Evolutionary conservation across 2,113 vertebrate species (phyloP).

Genomic region (Pachycephala philippinensis): DNA sequence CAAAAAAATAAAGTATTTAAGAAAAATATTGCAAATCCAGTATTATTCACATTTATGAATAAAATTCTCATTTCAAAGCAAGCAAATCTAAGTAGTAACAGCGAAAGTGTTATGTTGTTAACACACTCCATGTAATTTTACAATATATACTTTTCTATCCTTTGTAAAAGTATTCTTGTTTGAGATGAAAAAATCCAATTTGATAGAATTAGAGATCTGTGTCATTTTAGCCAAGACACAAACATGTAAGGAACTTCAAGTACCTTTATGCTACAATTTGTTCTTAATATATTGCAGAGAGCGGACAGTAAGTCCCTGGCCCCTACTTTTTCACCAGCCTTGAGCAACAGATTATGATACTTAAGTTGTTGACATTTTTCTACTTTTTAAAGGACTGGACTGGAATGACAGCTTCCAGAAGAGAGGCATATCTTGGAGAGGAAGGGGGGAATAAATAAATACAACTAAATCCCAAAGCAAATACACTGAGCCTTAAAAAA

Average conservation of each 20-base stretch:
- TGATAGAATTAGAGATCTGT: background rate
- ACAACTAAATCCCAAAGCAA: background rate
- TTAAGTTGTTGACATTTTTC: background rate
- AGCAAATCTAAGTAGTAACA: background rate
- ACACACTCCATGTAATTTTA: background rate
- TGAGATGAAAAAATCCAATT: background rate
- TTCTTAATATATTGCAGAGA: background rate
- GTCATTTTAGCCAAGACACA: background rate
- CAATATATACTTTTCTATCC: background rate
- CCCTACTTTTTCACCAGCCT: background rate
- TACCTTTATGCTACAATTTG: background rate
- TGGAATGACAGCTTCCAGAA: background rate
- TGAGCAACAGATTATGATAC: background rate
- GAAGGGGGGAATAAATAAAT: background rate
- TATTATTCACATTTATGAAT: background rate
- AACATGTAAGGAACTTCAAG: background rate
- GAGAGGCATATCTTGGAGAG: rapidly evolving
- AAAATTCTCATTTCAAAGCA: background rate
- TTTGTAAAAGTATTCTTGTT: background rate
- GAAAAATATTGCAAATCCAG: background rate
- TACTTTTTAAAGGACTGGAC: background rate
- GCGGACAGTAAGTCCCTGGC: background rate
- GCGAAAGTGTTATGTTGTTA: background rate
- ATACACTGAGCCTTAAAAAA: background rate
- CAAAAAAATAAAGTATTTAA: background rate